Base-by-base conservation (phyloP, 2,888 invertebrate species). In the Rhingia campestris region DNA sequence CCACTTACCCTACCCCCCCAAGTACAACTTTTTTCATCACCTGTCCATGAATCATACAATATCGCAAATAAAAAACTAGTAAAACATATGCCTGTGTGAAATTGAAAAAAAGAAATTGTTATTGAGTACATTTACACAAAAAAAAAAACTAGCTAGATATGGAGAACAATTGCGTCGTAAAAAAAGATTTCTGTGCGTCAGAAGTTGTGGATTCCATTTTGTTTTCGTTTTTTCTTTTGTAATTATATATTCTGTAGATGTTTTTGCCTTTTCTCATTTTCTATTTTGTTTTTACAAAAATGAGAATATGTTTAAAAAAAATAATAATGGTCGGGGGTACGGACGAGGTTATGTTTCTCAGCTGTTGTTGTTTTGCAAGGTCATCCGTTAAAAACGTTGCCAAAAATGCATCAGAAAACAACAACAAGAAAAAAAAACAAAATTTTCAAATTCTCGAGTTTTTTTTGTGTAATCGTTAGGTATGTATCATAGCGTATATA, bases 301-400 rank as follows among this genome's bases (percentile, higher is more conserved):
- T 9, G 51, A 9, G 58, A 61, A 54, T 0, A 33, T 6, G 43
- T 37, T 66, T 47, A 22, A 47, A 32, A 35, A 10, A 56, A 43
- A 33, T 32, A 12, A 47, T 43, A 37, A n/a, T 9, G 54, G 4
- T 9, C 10, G 12, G 4, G 4, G 22, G 14, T 14, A 30, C n/a
- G 4, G 39, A 12, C n/a, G 49, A 64, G 43, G 43, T 49, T 64
- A 43, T 58, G 70, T 73, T 69, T 54, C 69, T 64, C 79, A 74
- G 84, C 74, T 74, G 74, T 47, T 79, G 35, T 51, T 45, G 58
- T 47, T 56, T 67, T 9, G 41, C 74, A 84, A 84, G 84, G 84
- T 84, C 84, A 75, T 70, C 51, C 59, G 49, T 49, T 30, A 12
- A 33, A 30, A 56, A 74, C 39, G 54, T 84, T 84, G 84, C 74